These are phyloP conservation scores for Theristicus caerulescens DNA, from an alignment of 2,113 vertebrate genomes.

Conservation along the genomic window DNA sequence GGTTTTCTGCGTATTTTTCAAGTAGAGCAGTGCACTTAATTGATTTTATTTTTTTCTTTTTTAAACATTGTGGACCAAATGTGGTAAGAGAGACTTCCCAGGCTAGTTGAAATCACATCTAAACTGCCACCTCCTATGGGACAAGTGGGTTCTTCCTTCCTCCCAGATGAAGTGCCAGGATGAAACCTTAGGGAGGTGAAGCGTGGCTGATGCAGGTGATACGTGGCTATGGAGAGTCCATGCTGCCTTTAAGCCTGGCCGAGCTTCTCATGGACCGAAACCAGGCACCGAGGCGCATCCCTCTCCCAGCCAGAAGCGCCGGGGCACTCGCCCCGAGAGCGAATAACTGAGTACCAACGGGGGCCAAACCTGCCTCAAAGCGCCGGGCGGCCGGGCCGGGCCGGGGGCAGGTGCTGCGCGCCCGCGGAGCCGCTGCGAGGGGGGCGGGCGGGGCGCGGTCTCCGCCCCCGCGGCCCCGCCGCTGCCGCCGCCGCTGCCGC, in stretches of 20 bases:
- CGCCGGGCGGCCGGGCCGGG: no score
- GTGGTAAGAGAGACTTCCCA: neutral
- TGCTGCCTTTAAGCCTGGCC: accelerated
- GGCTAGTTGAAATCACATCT: neutral
- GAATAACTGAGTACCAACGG: neutral
- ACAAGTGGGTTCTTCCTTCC: neutral
- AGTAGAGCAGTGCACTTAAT: neutral
- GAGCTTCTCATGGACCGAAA: neutral
- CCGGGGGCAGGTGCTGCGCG: neutral
- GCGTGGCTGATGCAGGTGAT: neutral
- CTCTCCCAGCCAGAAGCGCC: accelerated
- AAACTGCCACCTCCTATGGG: neutral
- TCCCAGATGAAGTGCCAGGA: neutral
- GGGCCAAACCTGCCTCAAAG: neutral
- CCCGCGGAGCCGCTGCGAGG: neutral
- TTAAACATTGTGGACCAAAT: neutral
- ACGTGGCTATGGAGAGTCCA: accelerated
- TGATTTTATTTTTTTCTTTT: neutral
- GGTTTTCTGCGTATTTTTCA: neutral
- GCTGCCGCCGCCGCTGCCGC: neutral
- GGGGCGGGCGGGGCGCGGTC: constrained; percentile 1
- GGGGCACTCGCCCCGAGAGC: no score
- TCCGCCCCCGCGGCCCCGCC: neutral
- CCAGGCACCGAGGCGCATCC: neutral
- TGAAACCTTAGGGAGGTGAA: neutral